phyloP scores from a whole-genome alignment of 2,797 vertebrate species.

The Rousettus madagascariensis region DNA sequence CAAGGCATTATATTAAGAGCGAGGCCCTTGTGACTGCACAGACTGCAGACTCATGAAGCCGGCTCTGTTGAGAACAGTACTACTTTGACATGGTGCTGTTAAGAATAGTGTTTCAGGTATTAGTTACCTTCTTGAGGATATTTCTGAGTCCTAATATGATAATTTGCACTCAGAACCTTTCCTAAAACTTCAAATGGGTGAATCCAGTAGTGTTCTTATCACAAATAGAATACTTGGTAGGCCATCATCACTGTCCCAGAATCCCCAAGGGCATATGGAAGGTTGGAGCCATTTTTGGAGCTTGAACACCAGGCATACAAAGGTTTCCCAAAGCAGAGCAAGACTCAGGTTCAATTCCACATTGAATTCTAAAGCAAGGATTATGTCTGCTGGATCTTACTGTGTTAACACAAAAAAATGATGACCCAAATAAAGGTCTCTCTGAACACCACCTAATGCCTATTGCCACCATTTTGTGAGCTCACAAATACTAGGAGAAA shows the following conservation, averaged over 20 bases:
- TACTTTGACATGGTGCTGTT: background rate
- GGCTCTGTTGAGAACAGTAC: background rate
- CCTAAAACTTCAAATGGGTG: background rate
- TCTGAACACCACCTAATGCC: background rate
- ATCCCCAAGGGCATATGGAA: background rate
- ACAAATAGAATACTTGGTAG: background rate
- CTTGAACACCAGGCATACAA: background rate
- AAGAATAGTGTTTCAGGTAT: background rate
- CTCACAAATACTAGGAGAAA: background rate
- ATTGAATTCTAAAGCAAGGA: background rate
- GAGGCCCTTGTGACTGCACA: fast-evolving
- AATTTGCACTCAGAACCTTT: background rate
- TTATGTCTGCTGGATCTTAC: background rate
- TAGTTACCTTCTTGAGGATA: background rate
- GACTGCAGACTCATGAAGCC: background rate
- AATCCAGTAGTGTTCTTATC: background rate
- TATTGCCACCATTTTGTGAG: background rate
- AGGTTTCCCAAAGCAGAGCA: background rate
- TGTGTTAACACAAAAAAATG: background rate
- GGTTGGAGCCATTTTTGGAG: background rate
- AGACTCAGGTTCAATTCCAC: background rate
- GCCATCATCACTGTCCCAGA: background rate
- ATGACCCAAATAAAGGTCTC: background rate
- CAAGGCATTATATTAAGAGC: background rate
- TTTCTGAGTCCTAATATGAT: background rate